Base-by-base conservation (phyloP, 2,113 vertebrate species). In the Campylorhamphus procurvoides region DNA sequence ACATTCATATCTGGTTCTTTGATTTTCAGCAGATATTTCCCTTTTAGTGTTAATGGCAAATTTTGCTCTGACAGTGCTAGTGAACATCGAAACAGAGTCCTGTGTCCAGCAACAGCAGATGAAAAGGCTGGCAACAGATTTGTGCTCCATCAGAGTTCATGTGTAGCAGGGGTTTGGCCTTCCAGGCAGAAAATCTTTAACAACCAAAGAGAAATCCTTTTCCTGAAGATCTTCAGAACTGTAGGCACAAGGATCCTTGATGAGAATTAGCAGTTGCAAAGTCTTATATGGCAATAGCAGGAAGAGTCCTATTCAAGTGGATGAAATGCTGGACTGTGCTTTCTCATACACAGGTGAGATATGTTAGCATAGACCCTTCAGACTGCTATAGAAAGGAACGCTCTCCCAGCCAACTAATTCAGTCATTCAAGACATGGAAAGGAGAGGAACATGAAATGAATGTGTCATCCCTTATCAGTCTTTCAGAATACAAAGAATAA, bases 31-130 rank as follows among this genome's bases (percentile, higher is more conserved):
- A 91, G 59, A 62, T 71, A 47, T 6, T 83, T 89, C 35, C 19
- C 42, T 73, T 82, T 73, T 72, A 76, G 68, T 47, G 20, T 66
- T 73, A 46, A 42, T 94, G 10, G 2, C 58, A 91, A 73, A 83
- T 40, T 64, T 52, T 55, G 24, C 66, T 46, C 77, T 74, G 83
- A 47, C 44, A 71, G 35, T 23, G 20, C 39, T 7, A 25, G n/a
- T 14, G 37, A 73, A 52, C 80, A 75, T 53, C 62, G 76, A 82
- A 56, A 68, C 39, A 40, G 47, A 58, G 35, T 76, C n/a, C 37
- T 24, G n/a, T 73, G 63, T 83, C 82, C 60, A 64, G 84, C 40
- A 87, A 73, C 76, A 93, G 88, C 67, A 52, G 67, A 44, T 62
- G 58, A 8, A 47, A 64, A 49, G 59, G 58, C n/a, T 94, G 71